A percentile compares a stretch with the other conserved stretches of the same genome.
Evolutionary conservation across 2,113 vertebrate genomes (phyloP).

Genomic region (Dinomys branickii): DNA sequence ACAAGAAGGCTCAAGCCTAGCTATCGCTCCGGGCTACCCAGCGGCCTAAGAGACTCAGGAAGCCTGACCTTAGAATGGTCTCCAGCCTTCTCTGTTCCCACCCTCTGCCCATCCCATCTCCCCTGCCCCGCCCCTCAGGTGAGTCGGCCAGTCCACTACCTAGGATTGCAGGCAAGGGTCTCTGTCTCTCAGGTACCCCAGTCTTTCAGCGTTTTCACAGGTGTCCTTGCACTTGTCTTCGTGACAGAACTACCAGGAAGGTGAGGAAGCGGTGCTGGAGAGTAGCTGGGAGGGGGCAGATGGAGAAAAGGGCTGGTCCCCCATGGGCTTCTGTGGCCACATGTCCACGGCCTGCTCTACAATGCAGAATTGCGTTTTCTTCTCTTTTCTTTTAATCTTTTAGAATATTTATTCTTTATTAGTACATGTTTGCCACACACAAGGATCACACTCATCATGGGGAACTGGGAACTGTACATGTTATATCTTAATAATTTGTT

Average conservation of each 20-base stretch:
- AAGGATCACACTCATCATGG: background rate
- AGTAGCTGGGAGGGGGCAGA: background rate
- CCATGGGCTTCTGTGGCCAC: background rate
- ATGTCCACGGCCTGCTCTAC: background rate
- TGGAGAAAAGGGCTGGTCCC: background rate
- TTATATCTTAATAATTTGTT: background rate
- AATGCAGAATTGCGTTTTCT: background rate
- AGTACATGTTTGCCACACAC: background rate
- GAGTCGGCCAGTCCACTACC: background rate
- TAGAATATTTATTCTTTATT: background rate
- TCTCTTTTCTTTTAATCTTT: background rate
- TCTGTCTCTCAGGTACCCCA: background rate
- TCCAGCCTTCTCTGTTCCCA: background rate
- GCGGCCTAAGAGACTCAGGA: background rate
- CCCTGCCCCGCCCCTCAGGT: background rate
- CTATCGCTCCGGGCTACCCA: background rate
- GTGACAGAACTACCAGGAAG: background rate
- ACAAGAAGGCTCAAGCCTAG: background rate
- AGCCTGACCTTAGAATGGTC: background rate
- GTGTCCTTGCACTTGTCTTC: background rate
- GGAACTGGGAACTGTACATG: background rate
- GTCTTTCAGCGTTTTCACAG: background rate
- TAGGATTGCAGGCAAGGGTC: background rate
- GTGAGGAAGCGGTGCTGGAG: background rate
- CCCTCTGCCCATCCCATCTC: background rate